A percentile compares a stretch with the other conserved stretches of the same genome.
These are phyloP conservation scores for Crenuchus spilurus DNA, from an alignment of 2,797 vertebrate species.

Conservation along the genomic window DNA sequence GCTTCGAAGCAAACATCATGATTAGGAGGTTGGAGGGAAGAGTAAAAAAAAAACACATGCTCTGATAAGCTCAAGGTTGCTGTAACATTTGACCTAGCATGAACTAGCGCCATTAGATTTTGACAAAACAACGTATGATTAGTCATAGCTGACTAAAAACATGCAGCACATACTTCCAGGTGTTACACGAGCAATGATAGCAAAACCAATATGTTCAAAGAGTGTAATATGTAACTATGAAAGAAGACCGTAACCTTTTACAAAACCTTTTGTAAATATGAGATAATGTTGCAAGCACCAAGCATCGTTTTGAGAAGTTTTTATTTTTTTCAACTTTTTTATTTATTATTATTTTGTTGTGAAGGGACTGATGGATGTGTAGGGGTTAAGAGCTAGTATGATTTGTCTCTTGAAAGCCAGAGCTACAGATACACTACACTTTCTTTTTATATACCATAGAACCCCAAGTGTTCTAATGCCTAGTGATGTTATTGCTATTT, in stretches of 20 bases:
- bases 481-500: conserved; percentile 11
- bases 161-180: no score
- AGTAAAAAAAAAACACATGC: neutral
- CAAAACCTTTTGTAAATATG: neutral
- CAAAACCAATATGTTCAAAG: no score
- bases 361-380: conserved; percentile 19
- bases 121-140: no score
- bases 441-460: neutral
- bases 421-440: neutral
- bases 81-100: neutral
- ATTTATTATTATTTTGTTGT: conserved; percentile 34
- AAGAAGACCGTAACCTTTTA: no score
- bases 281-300: no score
- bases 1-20: conserved; percentile 2
- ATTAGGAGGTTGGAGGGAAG: neutral
- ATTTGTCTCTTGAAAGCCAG: conserved; percentile 24
- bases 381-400: conserved; percentile 17
- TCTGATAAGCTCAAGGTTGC: neutral
- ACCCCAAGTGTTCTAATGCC: conserved; percentile 6
- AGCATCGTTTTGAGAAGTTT: no score
- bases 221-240: no score
- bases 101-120: no score
- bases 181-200: no score
- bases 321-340: no score
- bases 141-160: no score